A percentile compares a stretch with the other conserved stretches of the same genome.
Conservation (phyloP, 2,888 invertebrate species). For the Tipula unca region DNA sequence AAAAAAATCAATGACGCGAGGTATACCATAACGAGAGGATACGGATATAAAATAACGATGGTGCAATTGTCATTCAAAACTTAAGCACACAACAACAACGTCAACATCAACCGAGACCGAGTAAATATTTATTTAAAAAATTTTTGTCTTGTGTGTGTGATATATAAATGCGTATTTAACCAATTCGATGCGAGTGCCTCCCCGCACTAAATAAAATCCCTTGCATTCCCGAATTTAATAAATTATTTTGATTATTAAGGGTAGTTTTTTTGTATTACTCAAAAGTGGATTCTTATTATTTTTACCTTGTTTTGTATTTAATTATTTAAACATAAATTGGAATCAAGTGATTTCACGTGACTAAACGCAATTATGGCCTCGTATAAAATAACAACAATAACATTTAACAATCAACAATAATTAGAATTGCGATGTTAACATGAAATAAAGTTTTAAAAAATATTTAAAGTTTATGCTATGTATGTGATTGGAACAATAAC, state of each 20-base stretch:
- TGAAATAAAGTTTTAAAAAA: not conserved
- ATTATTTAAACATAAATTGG: not conserved
- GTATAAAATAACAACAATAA: not conserved
- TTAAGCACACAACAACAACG: not conserved
- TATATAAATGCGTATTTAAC: not conserved
- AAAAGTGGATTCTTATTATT: not conserved
- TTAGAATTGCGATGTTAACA: not conserved
- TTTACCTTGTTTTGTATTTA: not conserved
- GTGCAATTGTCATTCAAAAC: not conserved
- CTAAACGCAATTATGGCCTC: not conserved
- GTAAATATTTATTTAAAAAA: not conserved
- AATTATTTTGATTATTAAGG: not conserved
- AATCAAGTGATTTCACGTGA: slow-evolving; percentile 14
- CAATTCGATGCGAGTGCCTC: not conserved
- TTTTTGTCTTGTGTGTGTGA: not conserved
- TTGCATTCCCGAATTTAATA: not conserved
- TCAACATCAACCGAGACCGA: not conserved
- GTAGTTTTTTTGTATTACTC: not conserved
- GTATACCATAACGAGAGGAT: not conserved
- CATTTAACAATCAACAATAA: not conserved
- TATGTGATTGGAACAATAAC: not conserved
- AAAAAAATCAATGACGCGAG: too few species aligned
- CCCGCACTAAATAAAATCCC: not conserved
- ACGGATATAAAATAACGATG: not conserved
- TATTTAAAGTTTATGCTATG: not conserved